Evolutionary conservation across 2,888 invertebrate genomes (phyloP), one percentile per base, ranked within the genome.

Genomic region (Sesia apiformis): DNA sequence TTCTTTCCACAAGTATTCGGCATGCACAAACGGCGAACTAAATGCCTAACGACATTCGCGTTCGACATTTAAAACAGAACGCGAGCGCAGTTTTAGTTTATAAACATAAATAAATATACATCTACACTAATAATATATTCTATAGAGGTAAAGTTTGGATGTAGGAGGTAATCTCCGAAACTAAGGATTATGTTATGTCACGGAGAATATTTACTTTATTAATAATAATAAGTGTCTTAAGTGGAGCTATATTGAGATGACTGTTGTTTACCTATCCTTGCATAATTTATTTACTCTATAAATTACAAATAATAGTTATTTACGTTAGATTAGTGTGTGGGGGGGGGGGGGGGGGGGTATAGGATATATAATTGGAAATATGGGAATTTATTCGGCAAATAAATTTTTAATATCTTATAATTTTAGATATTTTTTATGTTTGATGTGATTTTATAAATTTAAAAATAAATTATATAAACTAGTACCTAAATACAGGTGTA

Each of bases 361-460:
- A 58, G 90, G 90, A 0, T 84, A 74, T 77, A 65, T 85, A 60
- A 60, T 90, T 70, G 85, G 85, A 65, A 81, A 78, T 67, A 81
- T 87, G 68, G 74, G 66, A 56, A 70, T 82, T 80, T 80, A 74
- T 81, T 84, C 78, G 61, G 40, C 70, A 57, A 81, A 81, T 81
- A 88, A 84, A 63, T 75, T 77, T 84, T 63, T 81, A 65, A 54
- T 66, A 57, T 71, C 68, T 71, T 84, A 77, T 76, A 68, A 65
- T 63, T 64, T 77, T 63, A 74, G 69, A 66, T 70, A 53, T 63
- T 77, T 77, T 81, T 73, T 82, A 70, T 63, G 70, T 65, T 52
- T 73, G 39, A 92, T 92, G 67, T 92, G 91, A 74, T 91, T 91
- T 91, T 78, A n/a, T n/a, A n/a, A n/a, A n/a, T n/a, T n/a, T n/a